phyloP scores from a whole-genome alignment of 2,797 vertebrate genomes.

The Manis pentadactyla region DNA sequence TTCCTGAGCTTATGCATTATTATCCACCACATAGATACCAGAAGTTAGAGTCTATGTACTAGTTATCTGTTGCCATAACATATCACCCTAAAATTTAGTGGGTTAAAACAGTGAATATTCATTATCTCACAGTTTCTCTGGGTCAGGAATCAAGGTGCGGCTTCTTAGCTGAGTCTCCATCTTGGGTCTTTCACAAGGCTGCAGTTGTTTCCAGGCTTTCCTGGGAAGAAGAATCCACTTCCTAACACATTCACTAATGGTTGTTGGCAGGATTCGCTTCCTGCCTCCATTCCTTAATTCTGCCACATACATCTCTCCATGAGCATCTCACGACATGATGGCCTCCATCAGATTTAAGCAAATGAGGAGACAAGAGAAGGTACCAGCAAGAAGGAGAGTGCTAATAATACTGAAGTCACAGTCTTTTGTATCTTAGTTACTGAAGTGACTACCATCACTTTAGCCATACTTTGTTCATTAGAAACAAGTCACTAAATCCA shows the following conservation, averaged over 20 bases:
- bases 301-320: background rate
- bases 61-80: background rate
- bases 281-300: background rate
- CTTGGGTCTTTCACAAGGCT: background rate
- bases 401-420: constrained; percentile 15
- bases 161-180: background rate
- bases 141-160: background rate
- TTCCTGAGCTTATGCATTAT: background rate
- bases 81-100: background rate
- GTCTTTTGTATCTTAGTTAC: constrained; percentile 2
- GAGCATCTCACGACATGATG: background rate
- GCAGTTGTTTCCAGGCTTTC: background rate
- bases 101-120: background rate
- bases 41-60: background rate
- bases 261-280: background rate
- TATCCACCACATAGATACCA: background rate
- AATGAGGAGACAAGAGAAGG: background rate
- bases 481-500: background rate
- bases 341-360: background rate
- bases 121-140: constrained; percentile 21
- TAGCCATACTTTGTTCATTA: background rate
- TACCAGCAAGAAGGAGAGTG: background rate
- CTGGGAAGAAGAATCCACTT: background rate
- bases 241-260: background rate
- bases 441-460: background rate